Conservation (phyloP, 2,797 vertebrate genomes). For the Poecilia velifera region DNA sequence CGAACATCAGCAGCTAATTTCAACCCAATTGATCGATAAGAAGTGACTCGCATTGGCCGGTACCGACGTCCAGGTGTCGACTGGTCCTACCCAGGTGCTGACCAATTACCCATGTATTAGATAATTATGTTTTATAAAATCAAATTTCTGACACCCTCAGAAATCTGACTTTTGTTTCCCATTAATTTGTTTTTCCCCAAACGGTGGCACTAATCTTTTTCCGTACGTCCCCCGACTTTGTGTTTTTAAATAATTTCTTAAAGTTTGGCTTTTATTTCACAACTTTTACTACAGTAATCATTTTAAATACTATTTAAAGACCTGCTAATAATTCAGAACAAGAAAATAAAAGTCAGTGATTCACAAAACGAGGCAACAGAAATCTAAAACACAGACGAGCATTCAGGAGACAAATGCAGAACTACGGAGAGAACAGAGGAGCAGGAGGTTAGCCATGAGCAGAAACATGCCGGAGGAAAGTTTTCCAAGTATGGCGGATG, state of each 20-base stretch:
- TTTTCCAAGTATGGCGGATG: constrained; percentile 7
- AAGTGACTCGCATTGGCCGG: too few species aligned
- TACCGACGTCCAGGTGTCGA: too few species aligned
- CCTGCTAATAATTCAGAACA: constrained; percentile 28
- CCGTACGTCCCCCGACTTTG: not conserved
- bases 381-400: constrained; percentile 12
- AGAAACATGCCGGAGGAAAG: constrained; percentile 58
- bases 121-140: too few species aligned
- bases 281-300: not conserved
- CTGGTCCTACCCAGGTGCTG: too few species aligned
- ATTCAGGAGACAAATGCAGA: constrained; percentile 1
- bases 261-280: not conserved
- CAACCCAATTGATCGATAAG: too few species aligned
- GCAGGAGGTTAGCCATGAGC: constrained; percentile 41
- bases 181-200: not conserved
- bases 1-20: too few species aligned
- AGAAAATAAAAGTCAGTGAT: constrained; percentile 5
- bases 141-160: too few species aligned
- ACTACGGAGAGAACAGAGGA: constrained; percentile 26
- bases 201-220: not conserved
- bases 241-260: constrained; percentile 2
- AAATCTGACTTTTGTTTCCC: not conserved
- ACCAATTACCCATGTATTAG: too few species aligned
- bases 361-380: constrained; percentile 12
- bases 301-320: constrained; percentile 11